phyloP scores from a whole-genome alignment of 2,888 invertebrate genomes.

The Phyllotreta striolata region DNA sequence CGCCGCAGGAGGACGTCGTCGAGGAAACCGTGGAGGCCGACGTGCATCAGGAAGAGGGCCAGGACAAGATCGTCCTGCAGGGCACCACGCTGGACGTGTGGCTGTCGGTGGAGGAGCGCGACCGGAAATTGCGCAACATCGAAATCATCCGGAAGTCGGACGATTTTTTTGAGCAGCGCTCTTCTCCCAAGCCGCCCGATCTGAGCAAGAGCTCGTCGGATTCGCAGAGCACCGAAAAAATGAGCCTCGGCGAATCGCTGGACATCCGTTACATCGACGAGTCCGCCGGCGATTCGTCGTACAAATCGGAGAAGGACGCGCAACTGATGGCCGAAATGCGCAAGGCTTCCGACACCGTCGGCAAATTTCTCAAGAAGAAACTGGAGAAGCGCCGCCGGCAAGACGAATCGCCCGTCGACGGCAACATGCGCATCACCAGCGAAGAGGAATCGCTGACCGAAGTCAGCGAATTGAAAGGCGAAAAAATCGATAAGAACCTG shows the following conservation, averaged over 20 bases:
- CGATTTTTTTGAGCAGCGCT: conserved; percentile 60
- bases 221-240: conserved; percentile 57
- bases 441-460: conserved; percentile 76
- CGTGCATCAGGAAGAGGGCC: conserved; percentile 46
- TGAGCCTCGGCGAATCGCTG: conserved; percentile 59
- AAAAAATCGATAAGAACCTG: conserved; percentile 60
- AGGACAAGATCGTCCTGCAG: conserved; percentile 57
- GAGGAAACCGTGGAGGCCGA: conserved; percentile 50
- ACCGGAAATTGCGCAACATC: conserved; percentile 54
- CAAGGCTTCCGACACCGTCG: conserved; percentile 56
- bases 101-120: conserved; percentile 60
- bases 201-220: conserved; percentile 59
- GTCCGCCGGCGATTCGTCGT: conserved; percentile 59
- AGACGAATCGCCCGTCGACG: conserved; percentile 63
- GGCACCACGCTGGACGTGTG: conserved; percentile 62
- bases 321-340: conserved; percentile 57
- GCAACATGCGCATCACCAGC: conserved; percentile 64
- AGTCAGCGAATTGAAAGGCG: conserved; percentile 68
- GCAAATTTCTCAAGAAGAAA: conserved; percentile 56
- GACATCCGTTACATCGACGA: conserved; percentile 62
- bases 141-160: conserved; percentile 56
- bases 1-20: conserved; percentile 51
- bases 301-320: conserved; percentile 58
- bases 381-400: conserved; percentile 51
- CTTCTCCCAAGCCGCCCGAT: conserved; percentile 58